These are phyloP conservation scores for Platycheirus rosarum DNA, from an alignment of 2,888 invertebrate species.

Conservation along the genomic window DNA sequence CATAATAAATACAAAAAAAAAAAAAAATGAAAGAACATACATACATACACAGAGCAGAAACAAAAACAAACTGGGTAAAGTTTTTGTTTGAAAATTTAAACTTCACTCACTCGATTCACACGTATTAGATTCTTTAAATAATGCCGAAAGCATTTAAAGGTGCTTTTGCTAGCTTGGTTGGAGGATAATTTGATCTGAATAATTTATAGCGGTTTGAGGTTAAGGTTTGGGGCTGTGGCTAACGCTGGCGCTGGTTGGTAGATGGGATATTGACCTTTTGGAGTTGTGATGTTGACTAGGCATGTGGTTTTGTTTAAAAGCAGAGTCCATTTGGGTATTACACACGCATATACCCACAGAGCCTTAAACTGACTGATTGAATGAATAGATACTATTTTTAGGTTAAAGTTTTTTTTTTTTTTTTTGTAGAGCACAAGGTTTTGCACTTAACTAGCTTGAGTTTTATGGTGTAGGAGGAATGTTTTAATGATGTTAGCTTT, in stretches of 20 bases:
- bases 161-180: conserved; percentile 11
- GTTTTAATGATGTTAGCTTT: too few relatives aligned
- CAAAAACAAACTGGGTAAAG: conserved; percentile 3
- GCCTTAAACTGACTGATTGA: too few relatives aligned
- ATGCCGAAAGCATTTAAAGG: conserved; percentile 9
- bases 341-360: too few relatives aligned
- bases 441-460: too few relatives aligned
- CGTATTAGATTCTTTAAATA: conserved; percentile 30
- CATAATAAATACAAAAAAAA: conserved; percentile 10
- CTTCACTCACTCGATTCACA: conserved; percentile 30
- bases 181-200: conserved; percentile 29
- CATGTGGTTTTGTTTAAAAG: neutral
- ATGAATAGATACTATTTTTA: too few relatives aligned
- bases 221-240: conserved; percentile 2
- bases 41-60: neutral
- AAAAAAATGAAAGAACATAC: neutral
- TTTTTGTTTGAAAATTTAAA: conserved; percentile 28
- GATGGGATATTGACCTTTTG: conserved; percentile 14
- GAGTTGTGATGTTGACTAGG: neutral
- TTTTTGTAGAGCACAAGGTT: too few relatives aligned
- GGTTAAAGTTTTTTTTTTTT: too few relatives aligned
- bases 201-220: conserved; percentile 11
- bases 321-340: neutral
- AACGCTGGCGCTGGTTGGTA: neutral
- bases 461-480: too few relatives aligned